phyloP scores from a whole-genome alignment of 2,888 invertebrate genomes.

The Lordiphosa andalusiaca region DNA sequence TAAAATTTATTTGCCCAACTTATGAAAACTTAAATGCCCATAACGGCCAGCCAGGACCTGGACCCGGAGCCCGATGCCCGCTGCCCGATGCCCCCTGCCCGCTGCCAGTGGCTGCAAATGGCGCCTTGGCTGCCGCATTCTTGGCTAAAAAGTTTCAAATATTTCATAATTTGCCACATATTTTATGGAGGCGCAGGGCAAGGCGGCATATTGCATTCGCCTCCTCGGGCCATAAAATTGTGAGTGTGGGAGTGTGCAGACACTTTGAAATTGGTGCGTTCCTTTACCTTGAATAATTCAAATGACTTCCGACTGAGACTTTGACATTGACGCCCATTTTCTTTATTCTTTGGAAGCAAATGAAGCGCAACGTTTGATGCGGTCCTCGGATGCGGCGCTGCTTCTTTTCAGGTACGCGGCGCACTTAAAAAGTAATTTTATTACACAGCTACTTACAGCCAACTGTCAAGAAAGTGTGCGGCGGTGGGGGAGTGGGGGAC shows the following conservation, averaged over 20 bases:
- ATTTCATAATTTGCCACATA: conserved; percentile 72
- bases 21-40: conserved; percentile 73
- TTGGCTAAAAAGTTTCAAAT: conserved; percentile 60
- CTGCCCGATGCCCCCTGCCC: no score
- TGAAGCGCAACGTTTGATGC: conserved; percentile 14
- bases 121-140: conserved; percentile 27
- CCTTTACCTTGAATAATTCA: conserved; percentile 60
- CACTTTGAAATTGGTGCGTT: not conserved
- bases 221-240: not conserved
- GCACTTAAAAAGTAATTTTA: conserved; percentile 75
- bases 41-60: conserved; percentile 53
- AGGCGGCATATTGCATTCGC: conserved; percentile 37
- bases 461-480: conserved; percentile 12
- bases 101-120: conserved; percentile 15
- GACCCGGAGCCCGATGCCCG: no score
- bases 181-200: conserved; percentile 47
- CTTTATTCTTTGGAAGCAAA: conserved; percentile 15
- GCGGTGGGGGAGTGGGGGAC: not conserved
- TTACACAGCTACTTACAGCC: conserved; percentile 69
- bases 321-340: conserved; percentile 34
- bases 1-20: conserved; percentile 73
- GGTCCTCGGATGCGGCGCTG: not conserved
- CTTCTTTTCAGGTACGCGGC: conserved; percentile 49
- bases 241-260: not conserved
- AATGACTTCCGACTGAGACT: conserved; percentile 69